A percentile compares a stretch with the other conserved stretches of the same genome.
phyloP scores from a whole-genome alignment of 2,113 vertebrate species.

The Oncorhynchus gorbuscha region DNA sequence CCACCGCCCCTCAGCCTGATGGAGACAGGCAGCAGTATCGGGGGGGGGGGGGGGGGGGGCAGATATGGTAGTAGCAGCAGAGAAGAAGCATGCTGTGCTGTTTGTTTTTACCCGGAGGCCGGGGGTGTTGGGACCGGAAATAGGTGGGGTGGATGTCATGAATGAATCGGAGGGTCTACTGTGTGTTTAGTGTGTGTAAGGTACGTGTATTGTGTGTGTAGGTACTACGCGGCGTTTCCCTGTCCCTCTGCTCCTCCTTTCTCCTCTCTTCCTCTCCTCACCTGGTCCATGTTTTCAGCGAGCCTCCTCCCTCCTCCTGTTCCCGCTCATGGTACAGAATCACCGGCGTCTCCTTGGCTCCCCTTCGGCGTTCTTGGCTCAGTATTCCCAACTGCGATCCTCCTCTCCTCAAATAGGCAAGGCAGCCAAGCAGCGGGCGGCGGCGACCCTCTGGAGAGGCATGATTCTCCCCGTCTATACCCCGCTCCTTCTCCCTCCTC shows the following conservation, averaged over 20 bases:
- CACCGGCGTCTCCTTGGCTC: conserved; percentile 9
- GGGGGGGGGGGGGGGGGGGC: background rate
- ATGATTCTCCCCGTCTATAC: conserved; percentile 39
- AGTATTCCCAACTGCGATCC: conserved; percentile 43
- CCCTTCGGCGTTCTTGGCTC: conserved; percentile 17
- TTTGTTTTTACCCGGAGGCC: conserved; percentile 29
- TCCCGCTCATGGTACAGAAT: conserved; percentile 61
- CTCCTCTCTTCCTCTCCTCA: conserved; percentile 53
- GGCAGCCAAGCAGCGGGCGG: conserved; percentile 50
- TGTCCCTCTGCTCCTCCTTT: conserved; percentile 10
- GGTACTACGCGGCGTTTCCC: conserved; percentile 30
- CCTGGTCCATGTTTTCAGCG: conserved; percentile 74
- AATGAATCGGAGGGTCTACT: conserved; percentile 8
- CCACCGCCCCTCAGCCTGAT: background rate
- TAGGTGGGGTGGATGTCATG: conserved; percentile 24
- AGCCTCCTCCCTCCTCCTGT: conserved; percentile 59
- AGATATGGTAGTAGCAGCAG: background rate
- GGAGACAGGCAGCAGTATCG: background rate
- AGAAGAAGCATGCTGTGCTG: conserved; percentile 34
- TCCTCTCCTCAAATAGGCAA: conserved; percentile 44
- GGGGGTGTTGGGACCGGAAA: background rate
- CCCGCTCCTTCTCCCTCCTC: conserved; percentile 22
- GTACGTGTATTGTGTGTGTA: conserved; percentile 23
- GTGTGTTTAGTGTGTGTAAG: background rate
- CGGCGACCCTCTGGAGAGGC: conserved; percentile 46